Evolutionary conservation across 2,113 vertebrate genomes (phyloP).

Genomic region (Oxyruncus cristatus): DNA sequence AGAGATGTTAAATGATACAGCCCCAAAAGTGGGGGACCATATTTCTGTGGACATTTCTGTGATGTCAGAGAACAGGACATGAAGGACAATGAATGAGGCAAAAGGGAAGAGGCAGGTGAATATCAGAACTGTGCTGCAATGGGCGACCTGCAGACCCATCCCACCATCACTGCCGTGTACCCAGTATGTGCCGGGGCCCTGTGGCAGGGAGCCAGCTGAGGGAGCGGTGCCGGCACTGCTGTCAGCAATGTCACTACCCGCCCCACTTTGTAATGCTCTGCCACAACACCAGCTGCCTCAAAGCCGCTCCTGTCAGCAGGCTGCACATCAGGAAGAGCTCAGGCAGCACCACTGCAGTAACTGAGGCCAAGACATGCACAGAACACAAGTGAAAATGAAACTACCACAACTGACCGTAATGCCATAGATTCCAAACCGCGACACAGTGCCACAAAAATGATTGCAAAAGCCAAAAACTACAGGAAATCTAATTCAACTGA

Average conservation of each 20-base stretch:
- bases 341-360: neutral
- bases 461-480: neutral
- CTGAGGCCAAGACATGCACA: neutral
- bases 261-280: fast-evolving
- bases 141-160: neutral
- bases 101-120: neutral
- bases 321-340: fast-evolving
- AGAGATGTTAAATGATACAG: neutral
- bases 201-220: neutral
- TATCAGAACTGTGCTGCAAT: neutral
- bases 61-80: neutral
- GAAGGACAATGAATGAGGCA: neutral
- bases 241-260: fast-evolving
- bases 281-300: fast-evolving
- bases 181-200: neutral
- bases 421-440: neutral
- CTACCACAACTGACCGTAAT: no score
- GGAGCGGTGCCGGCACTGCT: neutral
- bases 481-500: neutral
- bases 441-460: neutral
- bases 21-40: neutral
- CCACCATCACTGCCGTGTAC: no score
- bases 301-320: fast-evolving
- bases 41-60: neutral
- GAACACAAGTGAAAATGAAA: fast-evolving